Conservation (phyloP, 1,140 invertebrate genomes). For the Maconellicoccus hirsutus region DNA sequence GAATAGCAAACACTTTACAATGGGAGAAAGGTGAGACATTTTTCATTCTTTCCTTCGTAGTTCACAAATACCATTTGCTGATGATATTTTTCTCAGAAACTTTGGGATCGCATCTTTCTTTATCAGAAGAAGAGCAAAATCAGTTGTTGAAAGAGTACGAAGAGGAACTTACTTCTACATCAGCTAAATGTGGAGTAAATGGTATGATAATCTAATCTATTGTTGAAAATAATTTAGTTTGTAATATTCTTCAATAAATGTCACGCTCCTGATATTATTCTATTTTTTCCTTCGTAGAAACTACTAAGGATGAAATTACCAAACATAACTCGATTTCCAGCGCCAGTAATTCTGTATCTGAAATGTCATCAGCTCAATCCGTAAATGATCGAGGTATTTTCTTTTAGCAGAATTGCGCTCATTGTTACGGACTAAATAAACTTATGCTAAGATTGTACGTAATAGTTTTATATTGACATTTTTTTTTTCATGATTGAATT, state of each 20-base stretch:
- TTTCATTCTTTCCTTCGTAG: too few relatives aligned
- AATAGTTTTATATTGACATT: too few relatives aligned
- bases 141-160: constrained; percentile 30
- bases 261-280: too few relatives aligned
- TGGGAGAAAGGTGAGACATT: constrained; percentile 31
- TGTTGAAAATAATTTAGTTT: too few relatives aligned
- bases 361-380: neutral
- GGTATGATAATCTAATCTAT: neutral
- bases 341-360: constrained; percentile 23
- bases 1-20: constrained; percentile 28
- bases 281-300: neutral
- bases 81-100: constrained; percentile 25
- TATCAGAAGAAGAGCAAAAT: constrained; percentile 32
- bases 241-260: too few relatives aligned
- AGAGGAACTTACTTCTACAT: constrained; percentile 28
- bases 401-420: constrained; percentile 19
- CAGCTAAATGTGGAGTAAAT: constrained; percentile 24
- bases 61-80: too few relatives aligned
- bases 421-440: too few relatives aligned
- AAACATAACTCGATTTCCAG: constrained; percentile 9
- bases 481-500: constrained; percentile 9
- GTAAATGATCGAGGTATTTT: neutral
- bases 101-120: constrained; percentile 28
- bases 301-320: neutral
- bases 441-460: too few relatives aligned